phyloP scores from a whole-genome alignment of 2,113 vertebrate genomes.

The Tachuris rubrigastra region DNA sequence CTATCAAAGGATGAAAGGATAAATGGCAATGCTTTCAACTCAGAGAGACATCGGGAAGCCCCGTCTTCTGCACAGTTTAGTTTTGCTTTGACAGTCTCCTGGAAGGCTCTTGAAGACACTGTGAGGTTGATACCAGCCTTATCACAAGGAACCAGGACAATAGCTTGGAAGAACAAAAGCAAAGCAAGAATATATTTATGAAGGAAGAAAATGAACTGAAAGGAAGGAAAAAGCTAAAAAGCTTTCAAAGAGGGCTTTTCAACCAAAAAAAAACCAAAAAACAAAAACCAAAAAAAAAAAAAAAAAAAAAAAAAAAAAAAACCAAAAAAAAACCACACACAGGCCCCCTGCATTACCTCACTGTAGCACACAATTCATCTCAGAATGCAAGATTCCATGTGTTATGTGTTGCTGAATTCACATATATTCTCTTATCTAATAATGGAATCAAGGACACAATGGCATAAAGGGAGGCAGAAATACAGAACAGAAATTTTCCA shows the following conservation, averaged over 20 bases:
- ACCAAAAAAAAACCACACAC: too few relatives aligned
- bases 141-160: constrained; percentile 11
- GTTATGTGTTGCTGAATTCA: not conserved
- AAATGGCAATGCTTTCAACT: not conserved
- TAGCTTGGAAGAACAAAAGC: not conserved
- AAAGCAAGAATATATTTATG: not conserved
- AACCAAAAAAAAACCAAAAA: not conserved
- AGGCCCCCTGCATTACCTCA: not conserved
- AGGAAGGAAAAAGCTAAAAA: not conserved
- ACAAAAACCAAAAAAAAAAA: too few relatives aligned
- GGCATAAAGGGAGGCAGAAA: not conserved
- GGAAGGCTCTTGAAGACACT: not conserved
- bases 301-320: not conserved
- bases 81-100: not conserved
- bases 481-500: not conserved
- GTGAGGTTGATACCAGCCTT: not conserved
- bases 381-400: not conserved
- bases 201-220: not conserved
- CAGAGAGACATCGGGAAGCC: not conserved
- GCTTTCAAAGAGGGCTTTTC: not conserved
- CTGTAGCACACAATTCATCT: not conserved
- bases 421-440: not conserved
- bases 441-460: not conserved
- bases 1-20: not conserved
- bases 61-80: not conserved